These are phyloP conservation scores for Scaptomyza flava DNA, from an alignment of 2,888 invertebrate genomes.

Conservation along the genomic window DNA sequence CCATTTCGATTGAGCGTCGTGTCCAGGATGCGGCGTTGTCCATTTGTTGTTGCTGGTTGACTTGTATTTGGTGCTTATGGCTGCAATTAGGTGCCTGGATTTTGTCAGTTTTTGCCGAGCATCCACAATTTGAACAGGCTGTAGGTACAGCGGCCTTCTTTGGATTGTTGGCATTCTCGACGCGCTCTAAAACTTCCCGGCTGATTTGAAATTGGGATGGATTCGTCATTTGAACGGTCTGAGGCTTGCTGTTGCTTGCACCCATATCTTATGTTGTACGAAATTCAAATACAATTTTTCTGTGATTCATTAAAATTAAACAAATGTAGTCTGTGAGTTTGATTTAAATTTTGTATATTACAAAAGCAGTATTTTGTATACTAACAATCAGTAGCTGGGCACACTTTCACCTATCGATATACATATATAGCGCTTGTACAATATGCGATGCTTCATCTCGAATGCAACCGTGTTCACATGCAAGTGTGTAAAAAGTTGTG, in stretches of 20 bases:
- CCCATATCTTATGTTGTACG: constrained; percentile 52
- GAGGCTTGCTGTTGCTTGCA: constrained; percentile 63
- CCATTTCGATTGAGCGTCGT: constrained; percentile 51
- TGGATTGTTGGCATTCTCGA: constrained; percentile 39
- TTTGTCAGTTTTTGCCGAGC: background rate
- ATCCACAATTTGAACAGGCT: constrained; percentile 29
- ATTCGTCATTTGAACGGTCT: constrained; percentile 63
- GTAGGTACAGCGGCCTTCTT: background rate
- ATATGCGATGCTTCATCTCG: background rate
- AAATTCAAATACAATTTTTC: constrained; percentile 18
- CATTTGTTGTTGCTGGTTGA: constrained; percentile 8
- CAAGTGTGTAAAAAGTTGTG: background rate
- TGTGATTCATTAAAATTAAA: background rate
- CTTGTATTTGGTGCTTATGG: background rate
- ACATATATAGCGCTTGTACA: background rate
- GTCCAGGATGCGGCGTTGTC: constrained; percentile 30
- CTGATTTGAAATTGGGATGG: constrained; percentile 50
- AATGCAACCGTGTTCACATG: constrained; percentile 6
- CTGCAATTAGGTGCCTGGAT: background rate
- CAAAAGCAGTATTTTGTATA: constrained; percentile 1
- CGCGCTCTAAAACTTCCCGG: constrained; percentile 57
- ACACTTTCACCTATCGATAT: constrained; percentile 3
- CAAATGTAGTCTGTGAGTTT: background rate
- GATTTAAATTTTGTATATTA: background rate
- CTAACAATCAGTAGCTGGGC: background rate